Base-by-base conservation (phyloP, 1,140 invertebrate species). In the Aphaenogaster rudis region DNA sequence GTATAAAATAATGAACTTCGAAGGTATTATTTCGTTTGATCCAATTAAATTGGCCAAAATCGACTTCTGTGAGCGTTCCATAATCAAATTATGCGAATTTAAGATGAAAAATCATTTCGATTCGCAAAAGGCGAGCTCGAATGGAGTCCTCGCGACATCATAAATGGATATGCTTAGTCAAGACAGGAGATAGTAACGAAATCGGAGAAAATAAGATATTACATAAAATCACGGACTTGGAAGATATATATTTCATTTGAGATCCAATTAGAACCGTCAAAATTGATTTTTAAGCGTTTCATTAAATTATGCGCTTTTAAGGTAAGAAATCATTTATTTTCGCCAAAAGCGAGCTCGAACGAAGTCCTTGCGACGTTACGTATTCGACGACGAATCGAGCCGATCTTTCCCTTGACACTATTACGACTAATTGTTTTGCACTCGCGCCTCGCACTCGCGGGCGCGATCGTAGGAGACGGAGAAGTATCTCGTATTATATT, bases 381-480 rank as follows among this genome's bases (percentile, higher is more conserved):
- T 9, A 28, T 50, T n/a, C 15, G 63, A 57, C 21, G 33, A 79
- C 42, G 7, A 57, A 42, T 42, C 36, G 13, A 66, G 28, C 1
- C 36, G n/a, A 71, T 71, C 21, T 3, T 81, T 72, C 79, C 66
- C 66, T 71, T 42, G 21, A 57, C 50, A 71, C 21, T 57, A 81
- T 71, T 67, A 57, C 17, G 5, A 4, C n/a, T 33, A 39, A 52
- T 67, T 45, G 50, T 69, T 69, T 79, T 33, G 21, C 76, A 13
- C n/a, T 42, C 39, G 54, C 63, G 9, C 54, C 21, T 78, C 48
- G n/a, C 67, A 9, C n/a, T 48, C 57, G 57, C 48, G 33, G 54
- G 17, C 57, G 57, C 57, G 39, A 72, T 82, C 67, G 42, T 54
- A 17, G 7, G 8, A 28, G 28, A 69, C n/a, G 42, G 42, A 69